Percentiles rank a stretch among this genome's conserved stretches.
Conservation (phyloP, 2,797 vertebrate genomes). For the Semaprochilodus insignis region DNA sequence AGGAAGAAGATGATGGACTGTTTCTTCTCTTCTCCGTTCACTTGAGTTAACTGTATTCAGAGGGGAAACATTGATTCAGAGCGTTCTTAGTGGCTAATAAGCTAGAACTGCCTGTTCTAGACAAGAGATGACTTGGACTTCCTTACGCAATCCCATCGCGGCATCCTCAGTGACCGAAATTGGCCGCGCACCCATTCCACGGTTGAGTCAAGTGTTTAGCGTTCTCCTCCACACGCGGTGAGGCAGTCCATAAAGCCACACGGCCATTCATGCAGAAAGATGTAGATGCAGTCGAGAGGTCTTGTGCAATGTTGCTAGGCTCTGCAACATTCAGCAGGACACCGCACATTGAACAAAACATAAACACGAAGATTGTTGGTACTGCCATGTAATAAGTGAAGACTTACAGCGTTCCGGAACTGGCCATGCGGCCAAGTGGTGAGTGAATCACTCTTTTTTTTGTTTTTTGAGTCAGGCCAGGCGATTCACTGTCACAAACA, state of each 20-base stretch:
- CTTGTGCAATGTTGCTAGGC: neutral
- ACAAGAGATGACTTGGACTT: neutral
- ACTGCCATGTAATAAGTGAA: neutral
- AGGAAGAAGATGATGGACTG: neutral
- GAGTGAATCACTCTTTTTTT: neutral
- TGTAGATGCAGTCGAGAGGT: neutral
- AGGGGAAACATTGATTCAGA: neutral
- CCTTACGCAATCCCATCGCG: neutral
- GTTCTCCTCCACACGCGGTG: neutral
- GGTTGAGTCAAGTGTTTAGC: neutral
- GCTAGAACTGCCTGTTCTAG: conserved; percentile 14
- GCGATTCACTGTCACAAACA: neutral
- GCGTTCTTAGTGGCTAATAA: neutral
- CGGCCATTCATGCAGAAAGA: neutral
- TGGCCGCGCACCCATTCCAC: neutral
- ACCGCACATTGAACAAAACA: neutral
- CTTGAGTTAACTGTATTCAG: neutral
- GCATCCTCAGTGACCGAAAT: neutral
- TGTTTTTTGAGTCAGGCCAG: neutral
- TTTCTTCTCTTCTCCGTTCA: neutral
- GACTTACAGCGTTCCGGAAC: neutral
- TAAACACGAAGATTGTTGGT: neutral
- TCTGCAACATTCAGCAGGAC: neutral
- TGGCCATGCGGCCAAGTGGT: neutral
- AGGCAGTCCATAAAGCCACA: neutral